Evolutionary conservation across 2,113 vertebrate genomes (phyloP).

Genomic region (Corydoras sp.): DNA sequence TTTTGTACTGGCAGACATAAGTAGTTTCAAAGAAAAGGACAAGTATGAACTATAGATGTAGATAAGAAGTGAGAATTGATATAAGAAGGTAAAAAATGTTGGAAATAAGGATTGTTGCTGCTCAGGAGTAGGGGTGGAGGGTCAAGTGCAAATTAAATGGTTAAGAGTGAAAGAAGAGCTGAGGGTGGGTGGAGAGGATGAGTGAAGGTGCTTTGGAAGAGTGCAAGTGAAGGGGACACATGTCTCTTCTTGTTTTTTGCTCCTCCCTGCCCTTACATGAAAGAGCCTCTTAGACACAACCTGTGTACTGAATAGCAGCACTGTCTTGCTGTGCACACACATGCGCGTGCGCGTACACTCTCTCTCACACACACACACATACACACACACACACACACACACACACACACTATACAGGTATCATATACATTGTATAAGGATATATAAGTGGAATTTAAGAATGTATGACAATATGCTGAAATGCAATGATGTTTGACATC

Average conservation of each 20-base stretch:
- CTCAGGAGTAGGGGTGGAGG: too few species aligned
- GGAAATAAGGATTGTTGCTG: too few species aligned
- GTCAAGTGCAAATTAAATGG: too few species aligned
- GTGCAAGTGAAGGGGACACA: conserved; percentile 12
- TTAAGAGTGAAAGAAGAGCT: neutral
- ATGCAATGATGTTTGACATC: too few species aligned
- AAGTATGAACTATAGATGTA: too few species aligned
- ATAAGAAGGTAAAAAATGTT: too few species aligned
- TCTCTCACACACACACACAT: neutral
- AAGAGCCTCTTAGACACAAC: conserved; percentile 11
- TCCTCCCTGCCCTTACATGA: conserved; percentile 11
- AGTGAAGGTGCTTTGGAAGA: too few species aligned
- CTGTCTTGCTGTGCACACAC: conserved; percentile 75
- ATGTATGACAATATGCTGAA: too few species aligned
- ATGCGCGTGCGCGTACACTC: neutral
- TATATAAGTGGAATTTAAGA: conserved; percentile 72
- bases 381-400: conserved; percentile 40
- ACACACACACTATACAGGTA: conserved; percentile 85
- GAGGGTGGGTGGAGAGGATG: neutral
- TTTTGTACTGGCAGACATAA: too few species aligned
- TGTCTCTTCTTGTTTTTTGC: conserved; percentile 10
- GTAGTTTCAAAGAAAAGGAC: too few species aligned
- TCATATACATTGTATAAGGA: conserved; percentile 99
- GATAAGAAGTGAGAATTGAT: too few species aligned
- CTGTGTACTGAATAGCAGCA: conserved; percentile 29